A percentile compares a stretch with the other conserved stretches of the same genome.
These are phyloP conservation scores for Cylas formicarius DNA, from an alignment of 1,140 invertebrate species.

Conservation along the genomic window DNA sequence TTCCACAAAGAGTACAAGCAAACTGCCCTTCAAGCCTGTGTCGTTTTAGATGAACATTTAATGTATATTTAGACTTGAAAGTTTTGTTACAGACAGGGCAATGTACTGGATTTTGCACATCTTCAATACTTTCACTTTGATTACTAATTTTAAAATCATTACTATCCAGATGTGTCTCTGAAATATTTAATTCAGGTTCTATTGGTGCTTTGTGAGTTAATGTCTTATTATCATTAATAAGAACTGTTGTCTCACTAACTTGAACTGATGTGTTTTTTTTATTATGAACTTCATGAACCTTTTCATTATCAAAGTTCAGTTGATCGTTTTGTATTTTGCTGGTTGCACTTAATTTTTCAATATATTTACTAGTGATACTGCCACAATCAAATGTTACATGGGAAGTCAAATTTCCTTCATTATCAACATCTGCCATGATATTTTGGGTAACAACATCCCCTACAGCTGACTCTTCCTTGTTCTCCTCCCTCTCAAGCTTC, in stretches of 20 bases:
- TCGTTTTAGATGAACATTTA: constrained; percentile 66
- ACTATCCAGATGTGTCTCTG: constrained; percentile 1
- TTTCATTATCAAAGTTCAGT: no score
- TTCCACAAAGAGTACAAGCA: constrained; percentile 48
- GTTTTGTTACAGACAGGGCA: constrained; percentile 56
- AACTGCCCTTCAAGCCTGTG: constrained; percentile 64
- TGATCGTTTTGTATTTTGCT: no score
- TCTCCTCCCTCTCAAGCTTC: no score
- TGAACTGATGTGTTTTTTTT: constrained; percentile 2
- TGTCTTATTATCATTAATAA: neutral
- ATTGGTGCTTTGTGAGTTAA: neutral
- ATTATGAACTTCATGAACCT: neutral
- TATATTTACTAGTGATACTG: no score
- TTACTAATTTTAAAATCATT: constrained; percentile 1
- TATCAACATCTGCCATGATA: no score
- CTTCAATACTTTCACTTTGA: neutral
- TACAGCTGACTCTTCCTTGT: no score
- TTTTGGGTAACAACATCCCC: no score
- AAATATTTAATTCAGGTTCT: neutral
- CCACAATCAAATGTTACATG: no score
- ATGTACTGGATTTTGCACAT: constrained; percentile 12
- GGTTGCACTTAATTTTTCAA: no score
- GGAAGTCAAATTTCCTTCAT: no score
- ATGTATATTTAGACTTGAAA: constrained; percentile 52
- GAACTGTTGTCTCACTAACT: neutral